Conservation (phyloP, 2,888 invertebrate species). For the Pilophorus perplexus region DNA sequence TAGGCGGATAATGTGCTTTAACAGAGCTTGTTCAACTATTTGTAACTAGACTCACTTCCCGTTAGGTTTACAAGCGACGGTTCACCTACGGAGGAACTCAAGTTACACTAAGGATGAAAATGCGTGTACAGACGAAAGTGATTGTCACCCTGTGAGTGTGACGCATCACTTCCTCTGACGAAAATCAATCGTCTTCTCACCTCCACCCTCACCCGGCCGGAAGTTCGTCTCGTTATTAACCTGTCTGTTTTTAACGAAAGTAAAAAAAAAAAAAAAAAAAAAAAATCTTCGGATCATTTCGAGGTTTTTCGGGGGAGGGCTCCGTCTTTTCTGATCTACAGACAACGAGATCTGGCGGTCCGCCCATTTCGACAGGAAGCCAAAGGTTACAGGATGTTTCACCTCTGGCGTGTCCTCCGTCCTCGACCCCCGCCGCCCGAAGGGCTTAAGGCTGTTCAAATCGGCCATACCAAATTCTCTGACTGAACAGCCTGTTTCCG, state of each 20-base stretch:
- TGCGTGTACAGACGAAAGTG: background rate
- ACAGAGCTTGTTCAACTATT: background rate
- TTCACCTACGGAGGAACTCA: too few species aligned
- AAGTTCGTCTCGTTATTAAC: conserved; percentile 23
- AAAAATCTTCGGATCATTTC: background rate
- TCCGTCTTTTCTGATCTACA: background rate
- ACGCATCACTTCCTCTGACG: background rate
- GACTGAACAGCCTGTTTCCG: too few species aligned
- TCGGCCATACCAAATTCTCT: too few species aligned
- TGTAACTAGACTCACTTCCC: background rate
- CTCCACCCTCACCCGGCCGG: background rate
- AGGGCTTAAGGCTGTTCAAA: too few species aligned
- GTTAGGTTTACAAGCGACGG: background rate
- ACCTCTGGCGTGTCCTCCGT: background rate
- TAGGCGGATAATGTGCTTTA: background rate
- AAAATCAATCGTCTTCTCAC: background rate
- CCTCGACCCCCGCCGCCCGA: too few species aligned
- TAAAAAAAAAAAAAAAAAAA: too few species aligned
- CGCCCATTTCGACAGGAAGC: background rate
- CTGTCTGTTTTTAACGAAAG: background rate
- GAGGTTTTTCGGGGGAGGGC: background rate
- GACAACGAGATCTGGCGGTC: background rate
- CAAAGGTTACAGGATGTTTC: background rate
- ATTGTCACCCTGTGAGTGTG: background rate
- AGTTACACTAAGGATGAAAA: too few species aligned